Base-by-base conservation (phyloP, 2,113 vertebrate species). In the Oenanthe melanoleuca region DNA sequence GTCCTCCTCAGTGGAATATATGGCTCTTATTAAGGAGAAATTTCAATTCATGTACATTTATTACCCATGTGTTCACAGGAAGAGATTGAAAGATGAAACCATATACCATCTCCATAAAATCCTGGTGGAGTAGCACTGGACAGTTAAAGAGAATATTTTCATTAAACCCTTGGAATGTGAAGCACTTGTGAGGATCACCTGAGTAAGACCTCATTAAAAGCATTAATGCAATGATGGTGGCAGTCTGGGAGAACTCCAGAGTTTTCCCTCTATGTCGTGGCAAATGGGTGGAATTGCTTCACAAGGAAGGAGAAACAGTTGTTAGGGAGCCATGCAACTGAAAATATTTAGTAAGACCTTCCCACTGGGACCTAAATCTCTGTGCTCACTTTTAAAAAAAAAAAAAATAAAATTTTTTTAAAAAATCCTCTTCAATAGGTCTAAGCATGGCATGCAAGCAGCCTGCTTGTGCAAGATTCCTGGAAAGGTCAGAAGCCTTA, bases 1-100 rank as follows among this genome's bases (percentile, higher is more conserved):
- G 64, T 75, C 55, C 91, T 94, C 90, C 77, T 95, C 77, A 53
- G 66, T 92, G 92, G 96, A 97, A 98, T 97, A 97, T 97, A 98
- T 95, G 78, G 66, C 65, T 92, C 86, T 97, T 97, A 96, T 97
- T 97, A 97, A 97, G 97, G 95, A 95, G 65, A 96, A 91, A 97
- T 97, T 96, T 89, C 93, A 92, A 94, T 89, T 50, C 83, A 96
- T 97, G 96, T 74, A 86, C 96, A 75, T 97, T 97, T 98, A 97
- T 97, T 97, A 96, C 94, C 91, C 85, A 65, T 87, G 96, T 74
- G 92, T 91, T 86, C 84, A 93, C 67, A 89, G 81, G 82, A 97
- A 83, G 56, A 77, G 50, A 95, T 88, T 97, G 96, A 97, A 95
- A 87, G 93, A 94, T 92, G 60, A 84, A 85, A 78, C 47, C 53